These are phyloP conservation scores for Lanius ludovicianus DNA, from an alignment of 2,113 vertebrate species.

Conservation along the genomic window DNA sequence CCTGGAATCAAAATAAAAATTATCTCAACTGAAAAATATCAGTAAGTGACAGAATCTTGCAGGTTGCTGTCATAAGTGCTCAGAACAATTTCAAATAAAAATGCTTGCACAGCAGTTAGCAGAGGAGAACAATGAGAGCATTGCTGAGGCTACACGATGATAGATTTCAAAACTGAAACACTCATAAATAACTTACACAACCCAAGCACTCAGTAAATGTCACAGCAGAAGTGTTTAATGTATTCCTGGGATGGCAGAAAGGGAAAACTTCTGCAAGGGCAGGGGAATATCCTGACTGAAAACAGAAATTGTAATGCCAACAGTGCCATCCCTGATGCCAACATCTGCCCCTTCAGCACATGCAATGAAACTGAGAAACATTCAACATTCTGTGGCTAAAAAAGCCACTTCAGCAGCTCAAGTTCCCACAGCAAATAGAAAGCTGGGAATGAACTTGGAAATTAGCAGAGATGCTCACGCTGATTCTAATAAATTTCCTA, in stretches of 20 bases:
- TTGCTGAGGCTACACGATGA: neutral
- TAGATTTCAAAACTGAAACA: neutral
- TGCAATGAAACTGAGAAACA: neutral
- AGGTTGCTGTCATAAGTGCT: neutral
- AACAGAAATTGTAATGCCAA: neutral
- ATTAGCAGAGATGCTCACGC: neutral
- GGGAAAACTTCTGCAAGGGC: neutral
- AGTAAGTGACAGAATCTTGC: neutral
- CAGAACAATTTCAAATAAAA: neutral
- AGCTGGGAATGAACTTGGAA: neutral
- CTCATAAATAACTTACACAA: neutral
- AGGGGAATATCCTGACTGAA: neutral
- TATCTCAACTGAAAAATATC: neutral
- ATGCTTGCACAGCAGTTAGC: neutral
- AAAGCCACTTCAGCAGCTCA: neutral
- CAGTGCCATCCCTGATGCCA: neutral
- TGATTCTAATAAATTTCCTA: neutral
- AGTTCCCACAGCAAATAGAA: neutral
- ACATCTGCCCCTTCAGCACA: neutral
- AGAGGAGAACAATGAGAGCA: slow-evolving; percentile 23
- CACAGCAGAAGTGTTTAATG: neutral
- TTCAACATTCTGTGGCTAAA: neutral
- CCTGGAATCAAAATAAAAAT: neutral
- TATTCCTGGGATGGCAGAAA: neutral
- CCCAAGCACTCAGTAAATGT: neutral